Evolutionary conservation across 2,113 vertebrate species (phyloP).

Genomic region (Seriola dumerili): DNA sequence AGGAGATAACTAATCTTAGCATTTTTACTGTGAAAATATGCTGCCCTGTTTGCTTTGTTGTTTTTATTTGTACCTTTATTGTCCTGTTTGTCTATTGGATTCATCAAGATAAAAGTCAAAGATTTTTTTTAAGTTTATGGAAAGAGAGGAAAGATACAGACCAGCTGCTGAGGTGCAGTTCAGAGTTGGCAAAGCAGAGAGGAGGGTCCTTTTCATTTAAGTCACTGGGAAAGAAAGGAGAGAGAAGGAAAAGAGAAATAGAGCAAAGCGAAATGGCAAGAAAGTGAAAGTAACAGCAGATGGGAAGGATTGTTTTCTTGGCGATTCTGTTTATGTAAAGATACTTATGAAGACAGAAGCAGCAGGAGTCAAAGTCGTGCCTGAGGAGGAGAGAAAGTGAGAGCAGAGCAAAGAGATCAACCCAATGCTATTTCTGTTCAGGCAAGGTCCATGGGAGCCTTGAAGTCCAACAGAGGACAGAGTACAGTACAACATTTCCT

Average conservation of each 20-base stretch:
- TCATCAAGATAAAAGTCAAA: conserved; percentile 13
- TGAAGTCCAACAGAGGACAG: conserved; percentile 8
- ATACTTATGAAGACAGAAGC: conserved; percentile 19
- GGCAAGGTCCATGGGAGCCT: conserved; percentile 3
- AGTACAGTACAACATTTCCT: not conserved
- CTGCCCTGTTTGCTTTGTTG: not conserved
- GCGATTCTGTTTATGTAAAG: conserved; percentile 27
- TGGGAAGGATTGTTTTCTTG: conserved; percentile 13
- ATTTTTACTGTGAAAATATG: not conserved
- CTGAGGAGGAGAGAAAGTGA: conserved; percentile 1
- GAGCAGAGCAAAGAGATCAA: conserved; percentile 11
- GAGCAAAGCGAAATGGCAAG: conserved; percentile 57
- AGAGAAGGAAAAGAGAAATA: conserved; percentile 53
- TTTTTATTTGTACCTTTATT: not conserved
- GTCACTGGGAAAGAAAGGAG: conserved; percentile 60
- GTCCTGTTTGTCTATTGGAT: not conserved
- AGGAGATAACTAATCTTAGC: not conserved
- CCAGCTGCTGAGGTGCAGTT: conserved; percentile 70
- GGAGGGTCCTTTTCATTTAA: conserved; percentile 53
- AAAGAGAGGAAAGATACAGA: conserved; percentile 68
- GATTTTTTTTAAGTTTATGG: not conserved
- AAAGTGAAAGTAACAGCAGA: conserved; percentile 42
- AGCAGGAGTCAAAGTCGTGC: conserved; percentile 31
- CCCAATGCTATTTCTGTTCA: conserved; percentile 33
- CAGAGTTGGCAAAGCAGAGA: conserved; percentile 75